Conservation (phyloP, 2,888 invertebrate species). For the Dryadula phaetusa region DNA sequence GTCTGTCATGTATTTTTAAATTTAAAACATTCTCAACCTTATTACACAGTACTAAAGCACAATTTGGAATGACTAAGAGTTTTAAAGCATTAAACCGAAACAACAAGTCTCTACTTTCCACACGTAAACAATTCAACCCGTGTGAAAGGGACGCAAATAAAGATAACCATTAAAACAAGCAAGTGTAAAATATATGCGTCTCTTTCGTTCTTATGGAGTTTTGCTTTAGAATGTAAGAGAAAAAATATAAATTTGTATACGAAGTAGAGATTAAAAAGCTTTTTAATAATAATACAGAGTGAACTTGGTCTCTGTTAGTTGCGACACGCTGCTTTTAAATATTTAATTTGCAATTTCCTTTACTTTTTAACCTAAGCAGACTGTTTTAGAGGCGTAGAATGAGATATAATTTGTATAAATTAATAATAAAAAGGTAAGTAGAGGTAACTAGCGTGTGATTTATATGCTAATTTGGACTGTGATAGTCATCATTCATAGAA, state of each 20-base stretch:
- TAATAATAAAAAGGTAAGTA: constrained; percentile 58
- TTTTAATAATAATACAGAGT: constrained; percentile 79
- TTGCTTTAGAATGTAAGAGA: constrained; percentile 60
- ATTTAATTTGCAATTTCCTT: constrained; percentile 81
- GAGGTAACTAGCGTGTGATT: constrained; percentile 49
- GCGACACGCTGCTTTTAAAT: constrained; percentile 78
- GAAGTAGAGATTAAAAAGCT: constrained; percentile 74
- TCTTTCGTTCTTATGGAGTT: constrained; percentile 55
- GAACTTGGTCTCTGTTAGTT: constrained; percentile 77
- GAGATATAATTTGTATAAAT: constrained; percentile 66
- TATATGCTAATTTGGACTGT: constrained; percentile 38
- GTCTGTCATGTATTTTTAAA: constrained; percentile 57
- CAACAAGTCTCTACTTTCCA: constrained; percentile 69
- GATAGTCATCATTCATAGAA: constrained; percentile 28
- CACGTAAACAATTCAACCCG: constrained; percentile 56
- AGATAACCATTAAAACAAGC: constrained; percentile 48
- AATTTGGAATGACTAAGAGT: constrained; percentile 45
- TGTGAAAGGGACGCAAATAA: constrained; percentile 67
- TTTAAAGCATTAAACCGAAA: constrained; percentile 63
- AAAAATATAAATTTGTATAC: constrained; percentile 44
- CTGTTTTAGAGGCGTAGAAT: constrained; percentile 45
- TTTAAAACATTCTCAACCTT: constrained; percentile 50
- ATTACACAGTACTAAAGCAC: background rate
- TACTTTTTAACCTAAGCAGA: constrained; percentile 57
- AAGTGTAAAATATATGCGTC: constrained; percentile 52